A percentile compares a stretch with the other conserved stretches of the same genome.
Conservation (phyloP, 2,888 invertebrate species). For the Sarcophaga variegata region DNA sequence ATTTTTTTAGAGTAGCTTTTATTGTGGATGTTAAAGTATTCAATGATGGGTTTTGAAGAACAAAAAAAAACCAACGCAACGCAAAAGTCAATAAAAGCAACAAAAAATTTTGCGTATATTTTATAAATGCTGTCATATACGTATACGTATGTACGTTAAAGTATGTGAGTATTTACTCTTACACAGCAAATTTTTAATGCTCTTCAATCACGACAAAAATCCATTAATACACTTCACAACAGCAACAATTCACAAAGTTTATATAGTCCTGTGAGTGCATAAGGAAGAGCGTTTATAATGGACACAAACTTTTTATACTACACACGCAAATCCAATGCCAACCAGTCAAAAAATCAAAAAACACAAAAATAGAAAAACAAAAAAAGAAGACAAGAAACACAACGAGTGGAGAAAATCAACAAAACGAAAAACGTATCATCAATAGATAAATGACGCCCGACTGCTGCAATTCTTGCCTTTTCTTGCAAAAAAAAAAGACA, state of each 20-base stretch:
- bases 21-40: slow-evolving; percentile 30
- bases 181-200: slow-evolving; percentile 63
- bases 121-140: not conserved
- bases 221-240: slow-evolving; percentile 73
- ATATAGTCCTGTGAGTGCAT: not conserved
- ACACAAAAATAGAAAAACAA: not conserved
- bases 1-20: slow-evolving; percentile 38
- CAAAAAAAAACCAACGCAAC: slow-evolving; percentile 18
- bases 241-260: slow-evolving; percentile 33
- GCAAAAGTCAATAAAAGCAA: slow-evolving; percentile 24
- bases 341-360: not conserved
- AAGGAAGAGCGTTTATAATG: slow-evolving; percentile 31
- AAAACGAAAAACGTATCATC: slow-evolving; percentile 39
- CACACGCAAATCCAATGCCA: too few species aligned
- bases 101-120: slow-evolving; percentile 48
- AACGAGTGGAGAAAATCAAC: slow-evolving; percentile 23
- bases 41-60: slow-evolving; percentile 17
- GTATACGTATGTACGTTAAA: not conserved
- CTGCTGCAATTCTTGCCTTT: slow-evolving; percentile 14
- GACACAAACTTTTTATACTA: slow-evolving; percentile 26
- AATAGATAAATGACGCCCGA: slow-evolving; percentile 42
- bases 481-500: too few species aligned
- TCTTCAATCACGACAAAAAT: slow-evolving; percentile 71
- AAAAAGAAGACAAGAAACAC: not conserved
- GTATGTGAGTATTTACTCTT: slow-evolving; percentile 28